These are phyloP conservation scores for Sipunculus nudus DNA, from an alignment of 2,888 invertebrate species.

Conservation along the genomic window DNA sequence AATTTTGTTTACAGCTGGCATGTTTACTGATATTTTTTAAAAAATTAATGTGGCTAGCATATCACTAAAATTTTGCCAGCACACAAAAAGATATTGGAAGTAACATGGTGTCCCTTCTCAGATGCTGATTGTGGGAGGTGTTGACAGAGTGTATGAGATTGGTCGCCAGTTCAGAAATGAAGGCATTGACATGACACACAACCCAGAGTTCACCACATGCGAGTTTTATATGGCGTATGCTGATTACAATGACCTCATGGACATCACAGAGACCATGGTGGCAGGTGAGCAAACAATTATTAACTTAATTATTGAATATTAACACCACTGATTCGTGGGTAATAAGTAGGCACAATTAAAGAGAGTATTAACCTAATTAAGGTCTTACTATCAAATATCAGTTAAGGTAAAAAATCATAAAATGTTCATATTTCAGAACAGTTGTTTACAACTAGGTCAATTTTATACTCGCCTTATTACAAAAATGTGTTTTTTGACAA, in stretches of 20 bases:
- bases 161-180: conserved; percentile 95
- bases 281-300: conserved; percentile 71
- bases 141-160: conserved; percentile 85
- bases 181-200: conserved; percentile 98
- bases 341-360: neutral
- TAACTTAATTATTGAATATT: neutral
- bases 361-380: neutral
- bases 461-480: too few species aligned
- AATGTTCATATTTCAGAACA: too few species aligned
- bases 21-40: too few species aligned
- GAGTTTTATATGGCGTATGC: conserved; percentile 99
- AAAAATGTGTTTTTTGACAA: too few species aligned
- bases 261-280: conserved; percentile 89
- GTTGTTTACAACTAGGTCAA: too few species aligned
- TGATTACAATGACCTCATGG: conserved; percentile 95
- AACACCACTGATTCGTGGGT: neutral
- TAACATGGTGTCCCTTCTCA: too few species aligned
- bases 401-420: too few species aligned
- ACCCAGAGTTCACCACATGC: conserved; percentile 99
- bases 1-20: too few species aligned
- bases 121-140: conserved; percentile 97
- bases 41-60: too few species aligned
- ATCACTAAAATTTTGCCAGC: too few species aligned
- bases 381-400: too few species aligned
- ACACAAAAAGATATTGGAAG: too few species aligned